Evolutionary conservation across 2,888 invertebrate genomes (phyloP).

Genomic region (Plutella xylostella): DNA sequence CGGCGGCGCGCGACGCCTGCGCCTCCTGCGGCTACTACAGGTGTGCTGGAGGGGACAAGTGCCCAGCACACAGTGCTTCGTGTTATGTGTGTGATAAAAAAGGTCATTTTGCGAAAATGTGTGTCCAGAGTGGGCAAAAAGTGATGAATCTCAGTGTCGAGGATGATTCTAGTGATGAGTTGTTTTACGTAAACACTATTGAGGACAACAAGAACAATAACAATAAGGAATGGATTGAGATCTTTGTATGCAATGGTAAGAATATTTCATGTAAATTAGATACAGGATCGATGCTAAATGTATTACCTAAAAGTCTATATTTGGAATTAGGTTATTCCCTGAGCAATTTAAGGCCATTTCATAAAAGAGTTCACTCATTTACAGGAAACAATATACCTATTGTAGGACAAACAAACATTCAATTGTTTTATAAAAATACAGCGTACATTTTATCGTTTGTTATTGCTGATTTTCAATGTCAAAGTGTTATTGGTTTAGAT

Average conservation of each 20-base stretch:
- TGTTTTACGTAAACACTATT: slow-evolving; percentile 3
- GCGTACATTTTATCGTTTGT: too few species aligned
- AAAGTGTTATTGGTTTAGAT: slow-evolving; percentile 12
- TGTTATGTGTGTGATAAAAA: slow-evolving; percentile 5
- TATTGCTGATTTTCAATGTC: too few species aligned
- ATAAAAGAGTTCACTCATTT: slow-evolving; percentile 11
- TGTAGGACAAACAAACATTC: slow-evolving; percentile 4
- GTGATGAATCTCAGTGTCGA: slow-evolving; percentile 8
- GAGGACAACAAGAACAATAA: background rate
- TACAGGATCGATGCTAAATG: slow-evolving; percentile 13
- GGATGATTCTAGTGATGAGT: background rate
- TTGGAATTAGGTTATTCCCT: slow-evolving; percentile 6
- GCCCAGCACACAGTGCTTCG: too few species aligned
- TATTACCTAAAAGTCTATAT: slow-evolving; percentile 10
- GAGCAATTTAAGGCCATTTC: background rate
- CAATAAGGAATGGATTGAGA: background rate
- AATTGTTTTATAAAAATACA: slow-evolving; percentile 11
- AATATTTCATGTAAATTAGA: too few species aligned
- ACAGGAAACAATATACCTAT: slow-evolving; percentile 11
- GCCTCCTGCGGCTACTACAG: background rate
- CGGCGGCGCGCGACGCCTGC: background rate
- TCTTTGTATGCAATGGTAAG: too few species aligned
- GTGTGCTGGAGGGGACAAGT: too few species aligned
- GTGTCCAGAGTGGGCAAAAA: background rate
- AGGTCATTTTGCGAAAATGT: slow-evolving; percentile 11